Base-by-base conservation (phyloP, 1,140 invertebrate genomes). In the Sycophila sp. region DNA sequence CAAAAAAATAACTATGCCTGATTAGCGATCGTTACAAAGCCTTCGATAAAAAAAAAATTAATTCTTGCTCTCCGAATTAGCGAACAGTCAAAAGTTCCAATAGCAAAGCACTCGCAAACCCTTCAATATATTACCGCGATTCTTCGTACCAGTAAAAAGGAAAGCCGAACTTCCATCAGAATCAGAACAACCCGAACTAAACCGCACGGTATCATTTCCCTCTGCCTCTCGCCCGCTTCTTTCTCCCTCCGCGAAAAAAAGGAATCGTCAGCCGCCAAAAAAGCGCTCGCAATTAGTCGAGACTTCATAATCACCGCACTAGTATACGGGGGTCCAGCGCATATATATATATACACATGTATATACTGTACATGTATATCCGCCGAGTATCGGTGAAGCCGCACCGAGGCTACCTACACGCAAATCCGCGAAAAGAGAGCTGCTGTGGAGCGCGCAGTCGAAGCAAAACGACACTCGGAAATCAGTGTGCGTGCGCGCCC, bases 11-110 rank as follows among this genome's bases (percentile, higher is more conserved):
- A n/a, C n/a, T n/a, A n/a, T n/a, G n/a, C n/a, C n/a, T 82, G 80
- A 83, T 83, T 83, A 80, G 80, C 76, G 80, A 80, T 83, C 77
- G 78, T n/a, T n/a, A n/a, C n/a, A n/a, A n/a, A 82, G 81, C 79
- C 76, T 26, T 2, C 13, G 77, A 13, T 82, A 81, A n/a, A n/a
- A n/a, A n/a, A n/a, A n/a, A n/a, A n/a, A n/a, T n/a, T n/a, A n/a
- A 81, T 83, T 82, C 78, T 77, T 75, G 73, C 69, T 77, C 78
- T 78, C 75, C 80, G 76, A 80, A 80, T 82, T 80, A 76, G 77
- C n/a, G n/a, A n/a, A n/a, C n/a, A n/a, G n/a, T n/a, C 40, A 42
- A 42, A 30, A 2, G 32, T 5, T 60, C 24, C 7, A 60, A 13
- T 60, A 13, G 4, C 10, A 4, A 60, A 45, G 24, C 19, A 53